Evolutionary conservation across 2,113 vertebrate genomes (phyloP), one percentile per base, ranked within the genome.

Genomic region (Columba livia): DNA sequence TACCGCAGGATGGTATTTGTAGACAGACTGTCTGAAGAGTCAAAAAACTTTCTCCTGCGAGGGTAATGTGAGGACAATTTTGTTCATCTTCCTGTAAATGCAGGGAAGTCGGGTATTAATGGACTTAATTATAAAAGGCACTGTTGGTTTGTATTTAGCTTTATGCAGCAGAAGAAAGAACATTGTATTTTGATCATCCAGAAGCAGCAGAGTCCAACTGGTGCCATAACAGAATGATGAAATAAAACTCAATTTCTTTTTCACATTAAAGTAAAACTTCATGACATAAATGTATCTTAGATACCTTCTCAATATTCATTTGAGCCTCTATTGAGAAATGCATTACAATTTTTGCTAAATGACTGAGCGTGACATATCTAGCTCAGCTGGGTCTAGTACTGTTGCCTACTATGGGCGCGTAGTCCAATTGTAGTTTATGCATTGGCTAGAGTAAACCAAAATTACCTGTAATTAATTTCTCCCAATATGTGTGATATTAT

Each of bases 11-110:
- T 54, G 56, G 69, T 85, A 79, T 92, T 96, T 80, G 70, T 75
- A 93, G 96, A 95, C 53, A 79, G 69, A 71, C 71, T 86, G 93
- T 96, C 91, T 96, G 95, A 90, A 93, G 93, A 96, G 65, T 21
- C 83, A 29, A 74, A 92, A 62, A 85, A 40, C 71, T 88, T 96
- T 93, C 79, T 86, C 44, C 71, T 86, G 53, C 50, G 93, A 90
- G 47, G 40, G n/a, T 88, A 66, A 13, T 62, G 66, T 75, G 75
- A 87, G 79, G 60, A 79, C 38, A 64, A 57, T 97, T 97, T 96
- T 93, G 42, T 95, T 96, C 54, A 87, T 96, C 44, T 97, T 97
- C 94, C 97, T 93, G 79, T 95, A 96, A 97, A 93, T 83, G 90
- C 86, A 84, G 77, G 61, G 62, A 91, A 96, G 82, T 84, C 31